Percentiles rank a stretch among this genome's conserved stretches.
These are phyloP conservation scores for Drosophila phalerata DNA, from an alignment of 2,888 invertebrate genomes.

Conservation along the genomic window DNA sequence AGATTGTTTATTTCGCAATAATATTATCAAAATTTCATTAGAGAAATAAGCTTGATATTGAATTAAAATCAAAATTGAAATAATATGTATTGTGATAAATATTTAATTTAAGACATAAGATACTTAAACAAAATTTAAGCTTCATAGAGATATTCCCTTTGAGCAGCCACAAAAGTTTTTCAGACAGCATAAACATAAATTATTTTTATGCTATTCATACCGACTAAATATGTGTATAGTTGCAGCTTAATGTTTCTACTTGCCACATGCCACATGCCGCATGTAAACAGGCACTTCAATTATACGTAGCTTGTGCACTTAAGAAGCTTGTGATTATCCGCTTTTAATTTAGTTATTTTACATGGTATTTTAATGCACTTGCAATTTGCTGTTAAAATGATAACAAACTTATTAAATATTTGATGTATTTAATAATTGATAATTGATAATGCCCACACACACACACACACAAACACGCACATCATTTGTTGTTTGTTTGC, in stretches of 20 bases:
- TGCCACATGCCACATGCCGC: constrained; percentile 13
- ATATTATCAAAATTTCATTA: no score
- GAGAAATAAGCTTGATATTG: background rate
- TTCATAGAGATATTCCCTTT: background rate
- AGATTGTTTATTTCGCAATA: no score
- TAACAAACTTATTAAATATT: constrained; percentile 4
- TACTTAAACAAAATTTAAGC: background rate
- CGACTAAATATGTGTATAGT: constrained; percentile 2
- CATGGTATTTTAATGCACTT: constrained; percentile 1
- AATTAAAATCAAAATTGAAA: background rate
- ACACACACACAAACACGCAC: background rate
- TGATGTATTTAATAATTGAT: background rate
- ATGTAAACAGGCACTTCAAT: constrained; percentile 10
- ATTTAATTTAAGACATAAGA: background rate
- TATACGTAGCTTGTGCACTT: constrained; percentile 28
- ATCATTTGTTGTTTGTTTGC: background rate
- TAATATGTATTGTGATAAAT: background rate
- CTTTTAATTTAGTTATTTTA: constrained; percentile 2
- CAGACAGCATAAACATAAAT: constrained; percentile 3
- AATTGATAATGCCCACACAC: no score
- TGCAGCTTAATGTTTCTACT: constrained; percentile 9
- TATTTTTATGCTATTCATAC: constrained; percentile 1
- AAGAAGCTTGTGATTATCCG: constrained; percentile 18
- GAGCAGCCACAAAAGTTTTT: background rate
- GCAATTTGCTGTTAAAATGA: background rate